Evolutionary conservation across 2,113 vertebrate species (phyloP), one percentile per base, ranked within the genome.

Genomic region (Gallinago jamesoni): DNA sequence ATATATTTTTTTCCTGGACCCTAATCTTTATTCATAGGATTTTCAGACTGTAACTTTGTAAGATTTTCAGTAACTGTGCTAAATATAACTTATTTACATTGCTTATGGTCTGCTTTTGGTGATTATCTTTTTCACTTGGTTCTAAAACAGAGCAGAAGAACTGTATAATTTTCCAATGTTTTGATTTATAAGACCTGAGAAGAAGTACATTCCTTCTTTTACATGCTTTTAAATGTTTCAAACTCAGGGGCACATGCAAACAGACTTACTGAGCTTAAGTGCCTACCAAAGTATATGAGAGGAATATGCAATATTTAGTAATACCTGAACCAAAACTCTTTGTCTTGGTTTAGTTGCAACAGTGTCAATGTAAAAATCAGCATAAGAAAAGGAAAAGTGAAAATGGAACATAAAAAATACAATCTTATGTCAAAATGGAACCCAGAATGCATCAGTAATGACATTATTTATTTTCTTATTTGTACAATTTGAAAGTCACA

Each of bases 11-110:
- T 87, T 56, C 68, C 68, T 76, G 48, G 9, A 72, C 39, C 12
- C 21, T 91, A 47, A 73, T 94, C 52, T 93, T 90, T 96, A 91
- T 89, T 94, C 64, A 87, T 87, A 89, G 62, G 19, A 72, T 84
- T 95, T 94, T 95, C 47, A 81, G 25, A 72, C 27, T 64, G 60
- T 30, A 55, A 30, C 53, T 55, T 55, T 55, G 28, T 55, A 30
- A 55, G 53, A 55, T 11, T 55, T 55, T 55, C 28, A 19, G 11
- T 90, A 90, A 41, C 27, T 81, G 56, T 53, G 31, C 33, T 92
- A 63, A 93, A 63, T 81, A 22, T 59, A 80, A 16, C 30, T 85
- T 85, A 5, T 75, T 70, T 55, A 55, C 25, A 14, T 57, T 67
- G 30, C 77, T 87, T 70, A 21, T 21, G 3, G 5, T 74, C n/a